phyloP scores from a whole-genome alignment of 2,888 invertebrate species.

The Dascillus cervinus region DNA sequence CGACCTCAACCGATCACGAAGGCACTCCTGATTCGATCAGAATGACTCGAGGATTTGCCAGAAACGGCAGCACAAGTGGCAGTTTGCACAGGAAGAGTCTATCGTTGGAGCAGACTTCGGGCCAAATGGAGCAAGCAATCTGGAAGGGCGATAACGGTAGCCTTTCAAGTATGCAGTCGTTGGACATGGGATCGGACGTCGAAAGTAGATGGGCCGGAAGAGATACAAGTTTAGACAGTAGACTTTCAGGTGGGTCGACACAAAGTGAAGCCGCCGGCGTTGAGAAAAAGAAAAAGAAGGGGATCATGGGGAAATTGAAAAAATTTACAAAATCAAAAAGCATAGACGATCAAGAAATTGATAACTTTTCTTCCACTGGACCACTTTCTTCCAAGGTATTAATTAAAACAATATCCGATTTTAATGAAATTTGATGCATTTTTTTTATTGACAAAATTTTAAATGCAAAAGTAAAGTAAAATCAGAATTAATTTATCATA shows the following conservation, averaged over 20 bases:
- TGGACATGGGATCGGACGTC: slow-evolving; percentile 41
- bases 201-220: slow-evolving; percentile 55
- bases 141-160: slow-evolving; percentile 84
- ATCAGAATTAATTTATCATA: no score
- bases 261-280: slow-evolving; percentile 69
- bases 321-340: slow-evolving; percentile 79
- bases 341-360: slow-evolving; percentile 58
- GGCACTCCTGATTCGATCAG: slow-evolving; percentile 35
- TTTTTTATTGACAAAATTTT: no score
- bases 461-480: no score
- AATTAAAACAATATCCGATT: slow-evolving; percentile 1
- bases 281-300: slow-evolving; percentile 71
- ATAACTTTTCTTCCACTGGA: slow-evolving; percentile 32
- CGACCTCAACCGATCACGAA: slow-evolving; percentile 61
- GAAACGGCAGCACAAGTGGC: slow-evolving; percentile 28
- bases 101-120: slow-evolving; percentile 60
- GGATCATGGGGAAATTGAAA: slow-evolving; percentile 76
- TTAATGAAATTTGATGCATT: slow-evolving; percentile 5
- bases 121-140: slow-evolving; percentile 55
- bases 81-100: slow-evolving; percentile 62
- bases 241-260: slow-evolving; percentile 75
- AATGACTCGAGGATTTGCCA: slow-evolving; percentile 20
- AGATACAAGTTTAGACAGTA: slow-evolving; percentile 74
- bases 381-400: slow-evolving; percentile 48
- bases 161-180: slow-evolving; percentile 73